These are phyloP conservation scores for Nemotelus nigrinus DNA, from an alignment of 2,888 invertebrate species.

Conservation along the genomic window DNA sequence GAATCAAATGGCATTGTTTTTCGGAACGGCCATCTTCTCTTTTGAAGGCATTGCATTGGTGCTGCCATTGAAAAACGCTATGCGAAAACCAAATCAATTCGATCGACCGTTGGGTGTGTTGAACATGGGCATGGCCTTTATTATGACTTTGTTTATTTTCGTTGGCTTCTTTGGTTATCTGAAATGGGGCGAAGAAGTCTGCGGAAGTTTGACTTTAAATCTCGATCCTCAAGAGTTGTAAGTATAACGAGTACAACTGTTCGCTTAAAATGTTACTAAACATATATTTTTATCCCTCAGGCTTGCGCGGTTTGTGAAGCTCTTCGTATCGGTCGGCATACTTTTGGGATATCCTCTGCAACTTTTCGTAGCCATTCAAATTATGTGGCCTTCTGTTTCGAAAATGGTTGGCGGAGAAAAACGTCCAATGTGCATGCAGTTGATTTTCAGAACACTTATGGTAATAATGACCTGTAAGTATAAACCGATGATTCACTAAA, in stretches of 20 bases:
- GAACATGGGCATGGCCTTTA: conserved; percentile 87
- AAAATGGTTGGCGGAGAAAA: conserved; percentile 68
- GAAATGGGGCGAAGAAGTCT: conserved; percentile 83
- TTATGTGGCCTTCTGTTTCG: conserved; percentile 82
- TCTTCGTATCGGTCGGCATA: conserved; percentile 87
- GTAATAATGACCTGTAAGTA: conserved; percentile 87
- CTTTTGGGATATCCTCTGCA: conserved; percentile 92
- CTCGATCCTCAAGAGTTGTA: conserved; percentile 67
- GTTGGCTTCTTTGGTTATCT: conserved; percentile 90
- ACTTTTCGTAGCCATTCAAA: conserved; percentile 92
- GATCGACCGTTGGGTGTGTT: conserved; percentile 84
- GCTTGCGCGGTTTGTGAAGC: conserved; percentile 81
- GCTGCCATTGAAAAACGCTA: conserved; percentile 92
- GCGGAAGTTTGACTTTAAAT: conserved; percentile 90
- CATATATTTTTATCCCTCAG: conserved; percentile 63
- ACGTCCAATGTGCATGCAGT: conserved; percentile 72
- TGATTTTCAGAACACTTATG: conserved; percentile 74
- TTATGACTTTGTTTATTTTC: conserved; percentile 79
- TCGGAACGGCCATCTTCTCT: conserved; percentile 95
- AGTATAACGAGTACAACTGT: background rate
- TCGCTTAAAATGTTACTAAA: background rate
- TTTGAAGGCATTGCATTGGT: conserved; percentile 97
- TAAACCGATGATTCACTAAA: background rate
- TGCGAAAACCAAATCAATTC: conserved; percentile 83
- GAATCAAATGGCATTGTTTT: conserved; percentile 82